phyloP scores from a whole-genome alignment of 2,888 invertebrate species.

The Geotrupes spiniger region DNA sequence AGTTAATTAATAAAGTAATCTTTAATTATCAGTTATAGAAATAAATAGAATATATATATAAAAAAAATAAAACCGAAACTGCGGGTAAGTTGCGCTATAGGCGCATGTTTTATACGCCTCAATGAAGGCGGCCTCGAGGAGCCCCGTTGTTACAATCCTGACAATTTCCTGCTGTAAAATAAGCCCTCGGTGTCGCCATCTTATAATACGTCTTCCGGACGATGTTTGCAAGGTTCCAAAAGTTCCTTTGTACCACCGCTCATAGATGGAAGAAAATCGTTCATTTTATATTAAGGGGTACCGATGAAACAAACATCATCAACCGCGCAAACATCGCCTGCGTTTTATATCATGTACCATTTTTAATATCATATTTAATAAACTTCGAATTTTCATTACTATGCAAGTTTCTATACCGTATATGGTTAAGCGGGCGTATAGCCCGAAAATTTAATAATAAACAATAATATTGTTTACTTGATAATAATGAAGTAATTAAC shows the following conservation, averaged over 20 bases:
- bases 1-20: conserved; percentile 47
- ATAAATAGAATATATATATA: conserved; percentile 45
- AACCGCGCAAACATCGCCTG: conserved; percentile 42
- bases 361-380: conserved; percentile 51
- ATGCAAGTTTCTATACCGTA: conserved; percentile 44
- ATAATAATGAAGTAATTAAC: conserved; percentile 45
- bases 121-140: conserved; percentile 23
- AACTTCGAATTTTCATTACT: conserved; percentile 50
- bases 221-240: conserved; percentile 39
- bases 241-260: conserved; percentile 32
- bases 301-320: conserved; percentile 7
- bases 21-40: conserved; percentile 48
- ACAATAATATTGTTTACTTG: conserved; percentile 48
- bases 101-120: conserved; percentile 41
- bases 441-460: conserved; percentile 42
- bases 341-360: conserved; percentile 51
- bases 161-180: conserved; percentile 12
- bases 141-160: conserved; percentile 20
- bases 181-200: conserved; percentile 22
- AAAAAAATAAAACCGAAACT: conserved; percentile 39
- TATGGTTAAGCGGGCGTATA: conserved; percentile 38
- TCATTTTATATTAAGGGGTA: conserved; percentile 24
- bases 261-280: conserved; percentile 11
- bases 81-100: conserved; percentile 40
- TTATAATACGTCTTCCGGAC: conserved; percentile 34